phyloP scores from a whole-genome alignment of 1,140 invertebrate genomes.

The Helicoverpa armigera region DNA sequence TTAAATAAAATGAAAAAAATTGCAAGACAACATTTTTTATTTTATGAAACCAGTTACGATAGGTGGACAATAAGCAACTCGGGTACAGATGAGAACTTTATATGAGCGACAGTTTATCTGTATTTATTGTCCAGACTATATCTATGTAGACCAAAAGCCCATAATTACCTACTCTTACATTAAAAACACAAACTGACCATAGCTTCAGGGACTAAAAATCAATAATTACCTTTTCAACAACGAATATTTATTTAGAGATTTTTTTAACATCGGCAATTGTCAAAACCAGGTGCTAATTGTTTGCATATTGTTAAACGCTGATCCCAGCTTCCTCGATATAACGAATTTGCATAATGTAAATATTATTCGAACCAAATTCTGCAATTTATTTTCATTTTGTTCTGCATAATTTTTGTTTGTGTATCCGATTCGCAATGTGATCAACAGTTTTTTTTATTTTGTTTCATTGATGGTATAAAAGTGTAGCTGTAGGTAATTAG shows the following conservation, averaged over 20 bases:
- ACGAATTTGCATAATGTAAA: slow-evolving; percentile 23
- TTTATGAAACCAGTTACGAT: neutral
- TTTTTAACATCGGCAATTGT: neutral
- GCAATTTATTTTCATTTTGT: neutral
- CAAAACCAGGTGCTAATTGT: slow-evolving; percentile 29
- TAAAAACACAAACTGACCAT: too few species aligned
- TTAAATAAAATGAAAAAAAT: too few species aligned
- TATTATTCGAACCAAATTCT: neutral
- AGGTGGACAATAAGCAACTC: too few species aligned
- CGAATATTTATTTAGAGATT: neutral
- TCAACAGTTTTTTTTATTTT: neutral
- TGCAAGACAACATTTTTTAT: too few species aligned
- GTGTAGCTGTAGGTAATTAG: too few species aligned
- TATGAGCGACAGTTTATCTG: too few species aligned
- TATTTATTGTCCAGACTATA: too few species aligned
- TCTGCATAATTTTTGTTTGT: neutral
- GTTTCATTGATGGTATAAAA: neutral
- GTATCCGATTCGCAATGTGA: neutral
- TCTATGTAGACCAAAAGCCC: too few species aligned
- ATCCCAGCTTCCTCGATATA: neutral
- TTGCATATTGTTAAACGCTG: slow-evolving; percentile 16
- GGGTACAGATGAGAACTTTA: too few species aligned
- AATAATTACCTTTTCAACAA: neutral
- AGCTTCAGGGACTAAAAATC: too few species aligned
- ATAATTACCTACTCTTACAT: too few species aligned